Evolutionary conservation across 2,888 invertebrate genomes (phyloP), one percentile per base, ranked within the genome.

Genomic region (Imbricaverruca yamaguchii): DNA sequence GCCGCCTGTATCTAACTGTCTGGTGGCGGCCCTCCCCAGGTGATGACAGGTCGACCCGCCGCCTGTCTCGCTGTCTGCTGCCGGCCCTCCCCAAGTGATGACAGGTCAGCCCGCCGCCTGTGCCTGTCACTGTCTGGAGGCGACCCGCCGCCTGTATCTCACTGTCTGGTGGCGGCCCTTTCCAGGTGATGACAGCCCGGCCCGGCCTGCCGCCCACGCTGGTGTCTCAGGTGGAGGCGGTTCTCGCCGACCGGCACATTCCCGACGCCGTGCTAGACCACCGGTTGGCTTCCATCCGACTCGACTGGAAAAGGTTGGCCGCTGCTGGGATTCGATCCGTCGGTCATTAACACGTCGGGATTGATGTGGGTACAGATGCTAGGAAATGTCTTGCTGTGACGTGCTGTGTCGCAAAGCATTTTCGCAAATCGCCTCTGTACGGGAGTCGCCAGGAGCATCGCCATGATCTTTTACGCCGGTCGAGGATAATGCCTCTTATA

Each of bases 231-330:
- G 23, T 74, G 74, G 74, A 74, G 53, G 74, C 74, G 21, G 74
- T 11, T 23, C 74, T 74, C 53, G 74, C 53, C 74, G 53, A 6
- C 53, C 21, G 10, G 21, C 74, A 9, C 2, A 53, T 74, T 9
- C 74, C 74, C 15, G 74, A 74, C 74, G 53, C 53, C 74, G 21
- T 74, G 21, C 74, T 74, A 0, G 74, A 74, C 74, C 74, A 74
- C 74, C 53, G 74, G 74, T 55, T 74, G 53, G 21, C 21, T 8
- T 7, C 74, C 53, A 53, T 74, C 21, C 53, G 74, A 4, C 39
- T 13, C 53, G 74, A 74, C 74, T 74, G 74, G 74, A 74, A 74
- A 18, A 74, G 65, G 65, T 65, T 15, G 61, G 61, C 61, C 15
- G 61, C 13, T 15, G 61, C 18, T 7, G 61, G 18, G 18, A 7